Conservation (phyloP, 64 coral and sea anemone species). For the Dendronephthya gigantea region DNA sequence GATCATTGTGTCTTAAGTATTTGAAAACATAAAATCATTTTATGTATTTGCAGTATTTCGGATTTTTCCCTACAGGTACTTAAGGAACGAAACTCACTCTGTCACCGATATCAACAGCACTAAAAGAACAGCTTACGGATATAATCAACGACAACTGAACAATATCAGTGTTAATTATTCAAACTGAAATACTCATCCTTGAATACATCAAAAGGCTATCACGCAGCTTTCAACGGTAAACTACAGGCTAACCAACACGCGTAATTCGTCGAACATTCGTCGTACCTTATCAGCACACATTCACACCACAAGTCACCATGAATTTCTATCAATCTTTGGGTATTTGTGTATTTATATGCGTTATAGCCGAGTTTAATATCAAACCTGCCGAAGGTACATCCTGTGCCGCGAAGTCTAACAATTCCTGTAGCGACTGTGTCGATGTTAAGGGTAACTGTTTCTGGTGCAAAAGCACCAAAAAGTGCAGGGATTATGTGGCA, state of each 20-base stretch:
- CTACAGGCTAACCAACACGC: background rate
- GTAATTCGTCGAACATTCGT: background rate
- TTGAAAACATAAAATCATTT: no score
- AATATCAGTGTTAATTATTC: background rate
- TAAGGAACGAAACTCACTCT: background rate
- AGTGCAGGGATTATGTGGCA: background rate
- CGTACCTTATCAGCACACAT: background rate
- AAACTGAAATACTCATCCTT: background rate
- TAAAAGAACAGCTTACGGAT: background rate
- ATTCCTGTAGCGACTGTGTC: background rate
- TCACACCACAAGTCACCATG: background rate
- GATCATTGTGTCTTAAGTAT: no score
- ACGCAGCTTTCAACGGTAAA: background rate
- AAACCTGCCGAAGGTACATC: background rate
- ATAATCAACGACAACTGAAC: background rate
- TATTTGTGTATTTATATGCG: background rate
- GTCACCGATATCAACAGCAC: background rate
- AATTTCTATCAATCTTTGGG: background rate
- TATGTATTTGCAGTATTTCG: no score
- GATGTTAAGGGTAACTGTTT: background rate
- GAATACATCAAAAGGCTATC: no score
- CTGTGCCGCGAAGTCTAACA: background rate
- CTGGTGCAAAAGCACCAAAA: background rate
- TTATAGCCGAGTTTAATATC: background rate
- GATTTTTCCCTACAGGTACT: no score